Evolutionary conservation across 2,113 vertebrate species (phyloP).

Genomic region (Perca fluviatilis): DNA sequence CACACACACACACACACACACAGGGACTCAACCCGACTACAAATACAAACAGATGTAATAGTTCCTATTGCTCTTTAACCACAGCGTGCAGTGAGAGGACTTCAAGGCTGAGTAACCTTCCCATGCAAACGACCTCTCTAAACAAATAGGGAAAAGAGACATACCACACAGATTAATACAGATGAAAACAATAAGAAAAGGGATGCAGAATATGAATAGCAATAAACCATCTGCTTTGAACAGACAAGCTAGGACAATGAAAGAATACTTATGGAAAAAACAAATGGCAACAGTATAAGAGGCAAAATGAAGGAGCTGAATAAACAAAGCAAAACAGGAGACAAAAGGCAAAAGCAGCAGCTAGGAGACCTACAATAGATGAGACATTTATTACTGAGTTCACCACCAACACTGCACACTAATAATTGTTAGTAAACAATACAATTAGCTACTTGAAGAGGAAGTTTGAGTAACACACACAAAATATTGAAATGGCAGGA

Average conservation of each 20-base stretch:
- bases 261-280: not conserved
- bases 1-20: not conserved
- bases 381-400: not conserved
- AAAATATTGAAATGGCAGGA: not conserved
- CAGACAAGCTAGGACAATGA: not conserved
- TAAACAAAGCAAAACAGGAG: constrained; percentile 9
- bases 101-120: not conserved
- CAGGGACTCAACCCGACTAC: not conserved
- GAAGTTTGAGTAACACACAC: not conserved
- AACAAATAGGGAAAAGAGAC: not conserved
- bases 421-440: not conserved
- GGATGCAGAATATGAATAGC: not conserved
- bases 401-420: not conserved
- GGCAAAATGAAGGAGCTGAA: not conserved
- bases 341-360: constrained; percentile 12
- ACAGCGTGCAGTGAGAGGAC: not conserved
- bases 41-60: not conserved
- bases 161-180: not conserved
- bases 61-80: not conserved
- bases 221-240: constrained; percentile 5
- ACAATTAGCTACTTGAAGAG: not conserved
- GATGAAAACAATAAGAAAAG: not conserved
- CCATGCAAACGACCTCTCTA: not conserved
- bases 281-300: not conserved
- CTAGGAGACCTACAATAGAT: not conserved